Conservation (phyloP, 2,113 vertebrate species). For the Pteropus alecto region DNA sequence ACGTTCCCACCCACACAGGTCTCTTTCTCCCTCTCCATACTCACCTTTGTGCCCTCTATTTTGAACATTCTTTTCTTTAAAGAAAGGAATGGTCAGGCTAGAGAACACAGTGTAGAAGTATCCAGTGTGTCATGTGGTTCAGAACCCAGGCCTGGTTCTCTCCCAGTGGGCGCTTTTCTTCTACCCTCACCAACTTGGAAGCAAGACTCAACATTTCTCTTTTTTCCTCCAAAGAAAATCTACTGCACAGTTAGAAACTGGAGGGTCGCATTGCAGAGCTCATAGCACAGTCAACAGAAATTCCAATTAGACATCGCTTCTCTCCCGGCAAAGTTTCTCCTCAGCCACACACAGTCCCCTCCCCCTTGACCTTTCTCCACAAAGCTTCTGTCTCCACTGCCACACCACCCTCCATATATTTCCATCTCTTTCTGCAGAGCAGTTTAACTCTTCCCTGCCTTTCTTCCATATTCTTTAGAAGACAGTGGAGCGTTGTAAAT, state of each 20-base stretch:
- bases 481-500: not conserved
- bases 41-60: not conserved
- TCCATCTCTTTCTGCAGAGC: not conserved
- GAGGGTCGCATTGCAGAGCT: not conserved
- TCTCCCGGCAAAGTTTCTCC: not conserved
- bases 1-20: not conserved
- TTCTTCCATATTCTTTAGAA: not conserved
- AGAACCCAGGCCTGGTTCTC: not conserved
- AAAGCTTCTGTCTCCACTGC: not conserved
- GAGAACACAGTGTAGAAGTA: not conserved
- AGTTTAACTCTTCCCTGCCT: not conserved
- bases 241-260: rapidly evolving
- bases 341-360: not conserved
- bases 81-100: not conserved
- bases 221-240: not conserved
- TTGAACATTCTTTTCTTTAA: not conserved
- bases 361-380: too few relatives aligned
- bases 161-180: not conserved
- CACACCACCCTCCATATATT: too few relatives aligned
- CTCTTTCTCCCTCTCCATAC: not conserved
- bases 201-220: not conserved
- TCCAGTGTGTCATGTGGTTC: not conserved
- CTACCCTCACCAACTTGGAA: too few relatives aligned
- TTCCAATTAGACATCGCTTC: not conserved
- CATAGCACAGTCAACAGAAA: not conserved